phyloP scores from a whole-genome alignment of 2,888 invertebrate genomes.

The Hirtodrosophila histrioides region DNA sequence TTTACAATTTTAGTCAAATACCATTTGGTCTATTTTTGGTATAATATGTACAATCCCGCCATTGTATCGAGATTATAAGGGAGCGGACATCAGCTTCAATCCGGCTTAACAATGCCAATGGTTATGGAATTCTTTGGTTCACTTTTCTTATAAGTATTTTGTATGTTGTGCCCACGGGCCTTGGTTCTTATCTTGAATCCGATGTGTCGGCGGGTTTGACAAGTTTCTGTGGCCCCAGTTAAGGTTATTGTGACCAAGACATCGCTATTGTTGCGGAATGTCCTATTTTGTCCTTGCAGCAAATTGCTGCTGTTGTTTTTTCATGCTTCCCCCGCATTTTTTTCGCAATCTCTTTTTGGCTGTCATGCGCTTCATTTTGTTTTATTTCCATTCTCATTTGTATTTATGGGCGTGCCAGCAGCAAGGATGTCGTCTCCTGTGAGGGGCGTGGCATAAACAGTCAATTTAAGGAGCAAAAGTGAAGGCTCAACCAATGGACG shows the following conservation, averaged over 20 bases:
- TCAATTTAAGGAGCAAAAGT: constrained; percentile 2
- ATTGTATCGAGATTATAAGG: constrained; percentile 5
- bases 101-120: constrained; percentile 37
- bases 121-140: constrained; percentile 42
- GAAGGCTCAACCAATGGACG: constrained; percentile 6
- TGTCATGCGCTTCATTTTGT: constrained; percentile 28
- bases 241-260: constrained; percentile 43
- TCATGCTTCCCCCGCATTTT: constrained; percentile 21
- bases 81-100: constrained; percentile 26
- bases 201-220: constrained; percentile 43
- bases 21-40: constrained; percentile 9
- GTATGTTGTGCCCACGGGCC: constrained; percentile 7
- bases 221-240: constrained; percentile 43
- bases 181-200: constrained; percentile 39
- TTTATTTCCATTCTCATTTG: constrained; percentile 44
- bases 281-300: constrained; percentile 67
- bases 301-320: constrained; percentile 61
- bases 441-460: constrained; percentile 5
- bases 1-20: constrained; percentile 22
- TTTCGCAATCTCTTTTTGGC: constrained; percentile 39
- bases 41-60: constrained; percentile 3
- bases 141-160: constrained; percentile 19
- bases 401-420: constrained; percentile 27
- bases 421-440: constrained; percentile 8
- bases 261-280: constrained; percentile 71